Percentiles rank a stretch among this genome's conserved stretches.
Evolutionary conservation across 2,888 invertebrate genomes (phyloP).

Genomic region (Chouioia cunea): DNA sequence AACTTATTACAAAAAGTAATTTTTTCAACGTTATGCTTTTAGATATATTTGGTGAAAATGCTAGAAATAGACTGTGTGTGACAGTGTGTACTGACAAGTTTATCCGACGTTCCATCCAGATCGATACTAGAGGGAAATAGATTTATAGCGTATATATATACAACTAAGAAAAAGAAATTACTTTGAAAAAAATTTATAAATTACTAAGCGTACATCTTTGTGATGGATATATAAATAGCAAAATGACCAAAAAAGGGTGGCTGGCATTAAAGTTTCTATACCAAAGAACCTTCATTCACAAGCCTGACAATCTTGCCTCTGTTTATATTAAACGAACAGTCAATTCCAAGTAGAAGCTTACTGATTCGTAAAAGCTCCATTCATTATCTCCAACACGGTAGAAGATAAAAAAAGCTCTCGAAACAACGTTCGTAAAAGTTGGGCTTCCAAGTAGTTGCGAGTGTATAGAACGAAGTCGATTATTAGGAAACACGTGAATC

Average conservation of each 20-base stretch:
- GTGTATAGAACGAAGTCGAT: not conserved
- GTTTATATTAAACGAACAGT: not conserved
- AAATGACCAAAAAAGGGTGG: not conserved
- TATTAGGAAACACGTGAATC: conserved; percentile 36
- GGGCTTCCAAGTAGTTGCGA: conserved; percentile 16
- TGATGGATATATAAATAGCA: conserved; percentile 26
- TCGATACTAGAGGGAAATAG: conserved; percentile 24
- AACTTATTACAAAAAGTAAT: no score
- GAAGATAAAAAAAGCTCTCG: not conserved
- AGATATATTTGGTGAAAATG: no score
- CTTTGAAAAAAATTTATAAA: no score
- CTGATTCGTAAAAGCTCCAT: conserved; percentile 23
- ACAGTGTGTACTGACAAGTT: no score
- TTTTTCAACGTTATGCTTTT: no score
- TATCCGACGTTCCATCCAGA: conserved; percentile 15
- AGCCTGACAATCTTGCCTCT: not conserved
- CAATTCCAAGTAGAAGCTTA: not conserved
- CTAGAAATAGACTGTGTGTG: no score
- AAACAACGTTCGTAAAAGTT: conserved; percentile 8
- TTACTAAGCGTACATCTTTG: conserved; percentile 19
- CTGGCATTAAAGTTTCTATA: not conserved
- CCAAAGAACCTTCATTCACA: conserved; percentile 13
- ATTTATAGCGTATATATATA: conserved; percentile 1
- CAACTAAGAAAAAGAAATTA: no score
- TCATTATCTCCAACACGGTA: conserved; percentile 4